Conservation (phyloP, 2,888 invertebrate species). For the Merodon equestris region DNA sequence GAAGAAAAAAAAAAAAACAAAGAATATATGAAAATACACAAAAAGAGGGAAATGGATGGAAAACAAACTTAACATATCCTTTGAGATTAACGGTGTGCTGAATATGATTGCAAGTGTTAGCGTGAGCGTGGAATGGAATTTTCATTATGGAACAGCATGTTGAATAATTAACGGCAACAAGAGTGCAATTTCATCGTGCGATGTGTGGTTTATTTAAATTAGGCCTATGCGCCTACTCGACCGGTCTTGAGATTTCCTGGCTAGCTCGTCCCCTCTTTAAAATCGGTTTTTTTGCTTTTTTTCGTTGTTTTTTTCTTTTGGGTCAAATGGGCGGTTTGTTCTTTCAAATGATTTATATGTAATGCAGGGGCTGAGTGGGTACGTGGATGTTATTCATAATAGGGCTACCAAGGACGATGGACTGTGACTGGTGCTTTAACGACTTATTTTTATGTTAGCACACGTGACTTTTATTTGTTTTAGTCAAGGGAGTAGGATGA, state of each 20-base stretch:
- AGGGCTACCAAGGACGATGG: too few relatives aligned
- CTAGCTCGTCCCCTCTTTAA: too few relatives aligned
- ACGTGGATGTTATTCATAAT: too few relatives aligned
- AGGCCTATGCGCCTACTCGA: constrained; percentile 29
- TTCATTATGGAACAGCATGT: constrained; percentile 58
- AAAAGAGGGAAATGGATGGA: not conserved
- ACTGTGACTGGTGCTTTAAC: too few relatives aligned
- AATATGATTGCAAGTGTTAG: not conserved
- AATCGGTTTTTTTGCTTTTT: too few relatives aligned
- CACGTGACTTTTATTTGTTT: too few relatives aligned
- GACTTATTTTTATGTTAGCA: too few relatives aligned
- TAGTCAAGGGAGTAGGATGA: too few relatives aligned
- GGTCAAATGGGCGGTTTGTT: not conserved
- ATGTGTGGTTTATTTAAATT: constrained; percentile 59
- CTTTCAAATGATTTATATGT: constrained; percentile 17
- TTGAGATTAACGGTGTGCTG: constrained; percentile 36
- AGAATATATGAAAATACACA: too few relatives aligned
- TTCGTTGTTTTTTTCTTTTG: not conserved
- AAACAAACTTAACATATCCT: constrained; percentile 51
- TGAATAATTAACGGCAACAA: constrained; percentile 61
- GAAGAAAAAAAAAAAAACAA: too few relatives aligned
- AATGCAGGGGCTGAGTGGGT: constrained; percentile 2
- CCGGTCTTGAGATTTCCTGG: constrained; percentile 1
- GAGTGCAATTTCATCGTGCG: constrained; percentile 61
- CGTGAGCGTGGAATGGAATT: constrained; percentile 36